Percentiles rank a stretch among this genome's conserved stretches.
phyloP scores from a whole-genome alignment of 2,797 vertebrate genomes.

The Alcedo atthis region DNA sequence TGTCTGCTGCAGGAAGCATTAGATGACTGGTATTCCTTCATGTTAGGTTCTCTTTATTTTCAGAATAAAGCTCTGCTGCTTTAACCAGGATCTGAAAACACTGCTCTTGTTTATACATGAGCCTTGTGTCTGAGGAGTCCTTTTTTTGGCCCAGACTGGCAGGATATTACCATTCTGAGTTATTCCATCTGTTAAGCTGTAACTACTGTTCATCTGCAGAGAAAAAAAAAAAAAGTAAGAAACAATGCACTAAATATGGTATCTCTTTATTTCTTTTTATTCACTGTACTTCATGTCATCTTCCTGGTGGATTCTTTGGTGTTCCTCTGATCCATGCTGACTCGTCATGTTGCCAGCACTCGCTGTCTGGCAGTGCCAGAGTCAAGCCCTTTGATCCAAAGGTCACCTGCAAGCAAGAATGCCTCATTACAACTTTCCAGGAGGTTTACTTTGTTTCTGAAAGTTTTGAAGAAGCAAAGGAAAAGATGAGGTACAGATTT shows the following conservation, averaged over 20 bases:
- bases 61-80: not conserved
- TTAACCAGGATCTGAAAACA: not conserved
- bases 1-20: not conserved
- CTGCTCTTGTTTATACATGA: not conserved
- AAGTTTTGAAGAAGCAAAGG: conserved; percentile 96
- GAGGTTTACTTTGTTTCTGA: conserved; percentile 95
- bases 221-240: not conserved
- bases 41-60: not conserved
- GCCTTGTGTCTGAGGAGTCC: not conserved
- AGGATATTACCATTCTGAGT: not conserved
- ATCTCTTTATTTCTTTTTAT: not conserved
- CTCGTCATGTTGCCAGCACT: conserved; percentile 76
- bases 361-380: conserved; percentile 88
- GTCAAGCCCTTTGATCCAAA: conserved; percentile 92
- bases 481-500: conserved; percentile 89
- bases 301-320: not conserved
- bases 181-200: not conserved
- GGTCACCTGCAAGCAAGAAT: conserved; percentile 91
- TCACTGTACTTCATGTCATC: not conserved
- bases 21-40: not conserved
- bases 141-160: not conserved
- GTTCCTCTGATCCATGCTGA: not conserved
- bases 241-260: not conserved
- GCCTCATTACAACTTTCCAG: conserved; percentile 95
- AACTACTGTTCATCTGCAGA: not conserved